Evolutionary conservation across 2,797 vertebrate species (phyloP), one percentile per base, ranked within the genome.

Genomic region (Semaprochilodus insignis): DNA sequence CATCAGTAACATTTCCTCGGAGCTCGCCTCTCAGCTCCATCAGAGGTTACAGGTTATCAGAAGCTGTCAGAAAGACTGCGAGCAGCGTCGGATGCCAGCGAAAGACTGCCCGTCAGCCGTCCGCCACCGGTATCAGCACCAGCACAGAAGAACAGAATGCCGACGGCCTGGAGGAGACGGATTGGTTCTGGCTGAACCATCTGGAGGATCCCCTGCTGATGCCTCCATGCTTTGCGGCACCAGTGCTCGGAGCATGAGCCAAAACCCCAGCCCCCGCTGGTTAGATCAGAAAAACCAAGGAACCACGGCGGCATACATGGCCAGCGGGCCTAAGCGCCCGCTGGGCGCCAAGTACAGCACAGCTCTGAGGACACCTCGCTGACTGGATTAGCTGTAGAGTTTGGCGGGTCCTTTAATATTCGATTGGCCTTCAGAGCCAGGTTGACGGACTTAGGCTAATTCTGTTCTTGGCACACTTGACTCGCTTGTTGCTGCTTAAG

Each of bases 121-220:
- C 73, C 84, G 77, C 74, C 54, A 69, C 5, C 4, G 16, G 52
- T 73, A 84, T 78, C 44, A 36, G 73, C 75, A 80, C 74, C 82
- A 62, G 80, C 74, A 27, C 85, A 90, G 89, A 84, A 89, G 69
- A 83, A 73, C 86, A 27, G 78, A 85, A 86, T 83, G 44, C 67
- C 81, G 80, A 69, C 55, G 89, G 84, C 87, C 75, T 77, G 60
- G 27, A 80, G 88, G 87, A 90, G 91, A 93, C 88, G 85, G 89
- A 93, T 90, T 78, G 81, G 83, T 83, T 89, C 88, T 87, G 80
- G 70, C 59, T 87, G 83, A 81, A 71, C 85, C 83, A 88, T 88
- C 88, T 92, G 87, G 88, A 85, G 84, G 70, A 74, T 87, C 81
- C 80, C 81, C 84, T 84, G 62, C 82, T 79, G 87, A 71, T 83